Conservation (phyloP, 2,797 vertebrate species). For the Gobio occitaniae region DNA sequence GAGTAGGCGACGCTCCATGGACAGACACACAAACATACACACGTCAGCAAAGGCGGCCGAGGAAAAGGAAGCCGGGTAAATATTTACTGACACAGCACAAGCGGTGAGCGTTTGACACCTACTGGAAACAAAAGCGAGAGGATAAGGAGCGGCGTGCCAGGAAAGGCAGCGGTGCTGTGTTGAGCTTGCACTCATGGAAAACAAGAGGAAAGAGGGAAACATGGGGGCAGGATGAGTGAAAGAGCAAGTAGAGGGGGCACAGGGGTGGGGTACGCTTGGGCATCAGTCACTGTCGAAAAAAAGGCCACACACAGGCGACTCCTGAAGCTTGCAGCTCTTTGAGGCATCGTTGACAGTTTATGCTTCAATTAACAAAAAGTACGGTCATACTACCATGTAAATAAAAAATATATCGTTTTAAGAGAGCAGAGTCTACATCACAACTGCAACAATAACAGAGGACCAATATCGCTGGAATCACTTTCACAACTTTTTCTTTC, state of each 20-base stretch:
- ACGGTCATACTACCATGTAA: background rate
- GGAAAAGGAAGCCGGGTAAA: conserved; percentile 80
- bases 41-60: conserved; percentile 67
- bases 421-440: background rate
- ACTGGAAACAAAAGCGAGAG: conserved; percentile 84
- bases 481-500: background rate
- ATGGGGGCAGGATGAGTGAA: conserved; percentile 51
- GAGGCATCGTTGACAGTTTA: background rate
- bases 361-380: background rate
- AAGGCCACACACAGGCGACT: conserved; percentile 20
- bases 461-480: background rate
- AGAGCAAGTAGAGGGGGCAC: conserved; percentile 32
- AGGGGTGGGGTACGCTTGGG: conserved; percentile 32
- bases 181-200: conserved; percentile 67
- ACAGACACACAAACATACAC: conserved; percentile 63
- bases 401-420: background rate
- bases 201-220: conserved; percentile 76
- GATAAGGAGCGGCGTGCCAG: conserved; percentile 80
- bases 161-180: conserved; percentile 52
- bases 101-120: conserved; percentile 75
- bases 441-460: background rate
- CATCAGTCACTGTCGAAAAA: conserved; percentile 48
- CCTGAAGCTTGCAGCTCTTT: conserved; percentile 14
- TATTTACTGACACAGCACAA: conserved; percentile 81
- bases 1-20: conserved; percentile 57